Percentiles rank a stretch among this genome's conserved stretches.
phyloP scores from a whole-genome alignment of 1,140 invertebrate genomes.

The Pachypsylla venusta region DNA sequence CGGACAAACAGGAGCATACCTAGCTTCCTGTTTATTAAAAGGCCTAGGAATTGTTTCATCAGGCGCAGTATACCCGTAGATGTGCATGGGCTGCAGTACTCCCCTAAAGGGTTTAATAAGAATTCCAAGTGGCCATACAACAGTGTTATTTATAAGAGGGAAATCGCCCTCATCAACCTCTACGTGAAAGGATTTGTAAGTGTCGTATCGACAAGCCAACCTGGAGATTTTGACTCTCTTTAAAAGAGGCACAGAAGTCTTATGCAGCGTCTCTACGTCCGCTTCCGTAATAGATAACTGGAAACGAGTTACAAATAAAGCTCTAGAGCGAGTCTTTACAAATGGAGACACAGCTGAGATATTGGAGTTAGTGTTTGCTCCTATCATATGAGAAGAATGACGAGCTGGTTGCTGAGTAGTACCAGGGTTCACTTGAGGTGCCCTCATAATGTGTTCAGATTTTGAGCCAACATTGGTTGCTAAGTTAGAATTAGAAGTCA shows the following conservation, averaged over 20 bases:
- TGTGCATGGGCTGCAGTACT: not conserved
- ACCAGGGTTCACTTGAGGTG: too few relatives aligned
- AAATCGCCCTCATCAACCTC: not conserved
- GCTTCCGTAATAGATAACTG: not conserved
- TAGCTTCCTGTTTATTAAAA: not conserved
- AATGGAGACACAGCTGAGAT: too few relatives aligned
- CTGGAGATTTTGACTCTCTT: not conserved
- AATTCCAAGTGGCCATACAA: not conserved
- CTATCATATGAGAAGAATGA: too few relatives aligned
- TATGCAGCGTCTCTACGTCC: not conserved
- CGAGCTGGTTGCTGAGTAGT: too few relatives aligned
- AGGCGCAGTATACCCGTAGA: not conserved
- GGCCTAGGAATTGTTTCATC: not conserved
- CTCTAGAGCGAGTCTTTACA: too few relatives aligned
- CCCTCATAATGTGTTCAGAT: too few relatives aligned
- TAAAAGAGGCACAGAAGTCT: not conserved
- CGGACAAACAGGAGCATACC: not conserved
- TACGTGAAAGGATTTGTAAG: not conserved
- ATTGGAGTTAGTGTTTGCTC: too few relatives aligned
- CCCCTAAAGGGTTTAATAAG: not conserved
- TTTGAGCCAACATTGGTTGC: too few relatives aligned
- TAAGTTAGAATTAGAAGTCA: too few relatives aligned
- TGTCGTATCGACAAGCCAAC: not conserved
- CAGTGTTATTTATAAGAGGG: conserved; percentile 2
- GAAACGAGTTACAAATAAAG: not conserved